Base-by-base conservation (phyloP, 2,888 invertebrate genomes). In the Andrena chrysosceles region DNA sequence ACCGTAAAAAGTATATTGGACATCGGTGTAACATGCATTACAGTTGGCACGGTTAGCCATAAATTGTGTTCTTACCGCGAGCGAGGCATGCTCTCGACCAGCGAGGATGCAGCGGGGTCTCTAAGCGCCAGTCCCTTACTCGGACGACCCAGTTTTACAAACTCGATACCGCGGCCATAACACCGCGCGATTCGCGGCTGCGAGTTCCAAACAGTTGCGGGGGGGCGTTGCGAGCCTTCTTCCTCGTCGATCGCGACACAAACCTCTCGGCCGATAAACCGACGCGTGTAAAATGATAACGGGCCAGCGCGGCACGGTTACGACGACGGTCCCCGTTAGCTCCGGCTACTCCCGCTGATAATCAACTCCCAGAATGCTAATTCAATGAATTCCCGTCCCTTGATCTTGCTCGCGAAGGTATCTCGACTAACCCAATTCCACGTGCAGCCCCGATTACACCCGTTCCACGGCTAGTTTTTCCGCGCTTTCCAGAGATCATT, bases 111-210 rank as follows among this genome's bases (percentile, higher is more conserved):
- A 16, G 23, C 63, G 26, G 16, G 63, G 63, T 63, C 63, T 63
- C 63, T 42, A 42, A 64, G 64, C 64, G 68, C n/a, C 42, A 76
- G 64, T 77, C 74, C 60, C 70, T 74, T 26, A 59, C 80, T 72
- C 70, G 60, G 68, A 80, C 83, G 80, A 85, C 83, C 83, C 80
- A 85, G 83, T 85, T 85, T 67, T 48, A 42, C 63, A 6, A 72
- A 83, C 52, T 77, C 71, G 73, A 68, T 70, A 60, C 42, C 31
- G 26, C 71, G 56, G n/a, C 56, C 42, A 42, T 78, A 70, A 77
- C 49, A 33, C n/a, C 8, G 16, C 33, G 10, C 64, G 69, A 71
- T 67, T 60, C 72, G 26, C 33, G 42, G 33, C 54, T 23, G 31
- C 16, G 66, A 73, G 56, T 82, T 72, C n/a, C 16, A 60, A 76